These are phyloP conservation scores for Amphilophus citrinellus DNA, from an alignment of 2,113 vertebrate genomes.

Conservation along the genomic window DNA sequence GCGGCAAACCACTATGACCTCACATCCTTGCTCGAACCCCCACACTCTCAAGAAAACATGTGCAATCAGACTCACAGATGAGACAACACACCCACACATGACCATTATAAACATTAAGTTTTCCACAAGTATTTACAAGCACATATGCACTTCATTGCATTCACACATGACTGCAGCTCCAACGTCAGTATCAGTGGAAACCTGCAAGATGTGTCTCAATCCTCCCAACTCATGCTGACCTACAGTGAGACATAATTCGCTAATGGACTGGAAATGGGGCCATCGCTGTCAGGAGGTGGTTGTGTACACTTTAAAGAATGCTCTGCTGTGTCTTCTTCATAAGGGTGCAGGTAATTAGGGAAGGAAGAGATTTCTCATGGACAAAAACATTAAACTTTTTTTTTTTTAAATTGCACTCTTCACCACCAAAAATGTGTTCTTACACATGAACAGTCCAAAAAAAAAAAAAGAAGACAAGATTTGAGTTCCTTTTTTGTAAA, in stretches of 20 bases:
- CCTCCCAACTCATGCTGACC: constrained; percentile 21
- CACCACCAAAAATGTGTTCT: not conserved
- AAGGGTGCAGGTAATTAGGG: not conserved
- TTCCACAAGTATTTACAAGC: constrained; percentile 66
- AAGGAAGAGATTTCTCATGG: not conserved
- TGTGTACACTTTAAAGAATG: constrained; percentile 3
- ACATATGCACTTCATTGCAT: constrained; percentile 60
- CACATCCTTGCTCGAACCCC: constrained; percentile 64
- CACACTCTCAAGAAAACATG: constrained; percentile 19
- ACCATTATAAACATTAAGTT: constrained; percentile 42
- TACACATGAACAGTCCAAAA: not conserved
- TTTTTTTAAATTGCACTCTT: not conserved
- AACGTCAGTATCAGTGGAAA: constrained; percentile 12
- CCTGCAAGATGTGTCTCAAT: constrained; percentile 29
- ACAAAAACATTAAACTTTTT: not conserved
- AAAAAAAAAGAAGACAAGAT: not conserved
- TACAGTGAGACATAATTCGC: constrained; percentile 16
- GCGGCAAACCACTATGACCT: constrained; percentile 72
- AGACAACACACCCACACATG: constrained; percentile 45
- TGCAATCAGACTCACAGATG: constrained; percentile 4
- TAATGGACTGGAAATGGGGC: constrained; percentile 38
- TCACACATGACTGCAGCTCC: constrained; percentile 33
- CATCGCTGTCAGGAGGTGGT: constrained; percentile 28
- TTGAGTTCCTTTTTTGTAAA: not conserved
- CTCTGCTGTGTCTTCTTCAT: not conserved